Base-by-base conservation (phyloP, 2,888 invertebrate species). In the Helicoverpa assulta region DNA sequence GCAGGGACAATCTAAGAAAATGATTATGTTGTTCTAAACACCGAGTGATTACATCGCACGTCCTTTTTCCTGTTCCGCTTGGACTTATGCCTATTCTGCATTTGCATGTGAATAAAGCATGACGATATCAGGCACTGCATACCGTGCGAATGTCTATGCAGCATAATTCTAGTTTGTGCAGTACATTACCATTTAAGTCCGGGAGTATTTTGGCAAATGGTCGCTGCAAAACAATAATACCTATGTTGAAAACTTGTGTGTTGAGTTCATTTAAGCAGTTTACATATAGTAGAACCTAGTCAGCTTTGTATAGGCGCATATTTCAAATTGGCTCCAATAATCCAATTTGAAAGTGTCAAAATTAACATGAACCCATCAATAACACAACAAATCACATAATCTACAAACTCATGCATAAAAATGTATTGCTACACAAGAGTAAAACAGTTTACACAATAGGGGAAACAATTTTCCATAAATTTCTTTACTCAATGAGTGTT, bases 401-500 rank as follows among this genome's bases (percentile, higher is more conserved):
- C 47, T 6, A 47, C 16, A n/a, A 1, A 4, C 16, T 7, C 10
- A 8, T n/a, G 19, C 0, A 50, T 10, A 62, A 29, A 26, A 26
- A 6, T 47, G 1, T 47, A n/a, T n/a, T 53, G 1, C 4, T 12
- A 5, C 43, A 72, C 21, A 37, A 43, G 54, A 60, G 21, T 51
- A 33, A 51, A 61, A 37, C n/a, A 51, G 47, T 55, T 37, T 50
- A 54, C 53, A 66, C 51, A 67, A 66, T 66, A 51, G 66, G 52
- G 67, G 40, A 69, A 57, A 70, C 58, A 70, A 70, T 75, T 33
- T 37, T 47, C 59, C 58, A 72, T 74, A 70, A 72, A 70, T 80
- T 76, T 68, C 76, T 70, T 61, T 61, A 60, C 55, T 21, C 70
- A 62, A 57, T 52, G 60, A 81, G 76, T 78, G 79, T 81, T 74